Evolutionary conservation across 2,113 vertebrate species (phyloP).

Genomic region (Tychaedon coryphoeus): DNA sequence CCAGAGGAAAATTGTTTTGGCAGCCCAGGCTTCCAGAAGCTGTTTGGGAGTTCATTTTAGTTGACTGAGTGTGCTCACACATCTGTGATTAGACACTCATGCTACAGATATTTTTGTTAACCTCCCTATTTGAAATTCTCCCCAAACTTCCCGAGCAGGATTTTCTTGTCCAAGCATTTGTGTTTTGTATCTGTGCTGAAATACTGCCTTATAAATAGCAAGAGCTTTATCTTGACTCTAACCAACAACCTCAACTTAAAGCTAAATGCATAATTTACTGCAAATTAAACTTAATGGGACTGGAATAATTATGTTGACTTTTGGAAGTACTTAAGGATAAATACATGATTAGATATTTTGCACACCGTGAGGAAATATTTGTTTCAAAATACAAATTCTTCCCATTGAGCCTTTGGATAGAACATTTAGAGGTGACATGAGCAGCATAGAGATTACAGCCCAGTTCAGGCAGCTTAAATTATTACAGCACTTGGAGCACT

Average conservation of each 20-base stretch:
- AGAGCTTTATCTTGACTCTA: conserved; percentile 34
- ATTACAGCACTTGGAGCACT: background rate
- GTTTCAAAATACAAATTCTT: conserved; percentile 53
- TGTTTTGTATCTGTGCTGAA: background rate
- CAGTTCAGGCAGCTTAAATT: background rate
- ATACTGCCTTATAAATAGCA: conserved; percentile 51
- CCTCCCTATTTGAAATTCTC: background rate
- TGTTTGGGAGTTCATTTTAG: background rate
- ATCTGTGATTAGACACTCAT: background rate
- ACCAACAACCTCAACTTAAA: conserved; percentile 58
- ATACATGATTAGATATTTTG: conserved; percentile 72
- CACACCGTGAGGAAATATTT: conserved; percentile 67
- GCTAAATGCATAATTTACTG: conserved; percentile 70
- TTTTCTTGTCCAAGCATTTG: conserved; percentile 20
- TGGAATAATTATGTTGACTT: conserved; percentile 74
- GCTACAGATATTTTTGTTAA: background rate
- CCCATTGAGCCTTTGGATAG: conserved; percentile 21
- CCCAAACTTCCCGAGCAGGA: background rate
- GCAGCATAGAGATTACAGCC: conserved; percentile 2
- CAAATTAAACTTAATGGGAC: conserved; percentile 74
- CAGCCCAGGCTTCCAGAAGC: background rate
- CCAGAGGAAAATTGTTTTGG: background rate
- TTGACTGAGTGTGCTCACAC: background rate
- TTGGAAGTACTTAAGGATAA: conserved; percentile 71
- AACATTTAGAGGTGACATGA: conserved; percentile 7